Percentiles rank a stretch among this genome's conserved stretches.
phyloP scores from a whole-genome alignment of 1,140 invertebrate species.

The Diachasmimorpha longicaudata region DNA sequence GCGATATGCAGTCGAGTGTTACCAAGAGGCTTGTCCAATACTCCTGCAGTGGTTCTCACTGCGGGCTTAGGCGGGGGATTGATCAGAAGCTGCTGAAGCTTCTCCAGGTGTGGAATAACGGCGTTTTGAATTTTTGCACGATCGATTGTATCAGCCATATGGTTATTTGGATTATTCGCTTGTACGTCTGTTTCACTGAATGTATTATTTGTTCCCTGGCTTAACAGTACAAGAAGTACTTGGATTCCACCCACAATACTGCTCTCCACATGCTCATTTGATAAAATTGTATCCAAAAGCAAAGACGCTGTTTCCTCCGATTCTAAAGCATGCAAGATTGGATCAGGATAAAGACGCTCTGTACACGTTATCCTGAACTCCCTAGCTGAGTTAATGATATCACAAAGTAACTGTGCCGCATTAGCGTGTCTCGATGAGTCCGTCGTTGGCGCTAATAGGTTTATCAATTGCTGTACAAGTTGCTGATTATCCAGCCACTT shows the following conservation, averaged over 20 bases:
- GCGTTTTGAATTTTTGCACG: conserved; percentile 62
- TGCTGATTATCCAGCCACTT: conserved; percentile 91
- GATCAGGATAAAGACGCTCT: conserved; percentile 69
- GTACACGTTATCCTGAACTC: conserved; percentile 68
- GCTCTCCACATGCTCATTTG: conserved; percentile 72
- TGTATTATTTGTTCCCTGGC: conserved; percentile 51
- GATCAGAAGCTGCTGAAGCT: conserved; percentile 74
- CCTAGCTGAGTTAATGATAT: conserved; percentile 76
- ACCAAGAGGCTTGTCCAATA: conserved; percentile 76
- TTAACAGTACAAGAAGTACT: conserved; percentile 77
- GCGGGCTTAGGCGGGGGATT: conserved; percentile 74
- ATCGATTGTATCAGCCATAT: conserved; percentile 45
- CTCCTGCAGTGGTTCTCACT: conserved; percentile 70
- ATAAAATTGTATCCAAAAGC: conserved; percentile 76
- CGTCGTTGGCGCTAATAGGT: conserved; percentile 76
- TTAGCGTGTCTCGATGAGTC: conserved; percentile 80
- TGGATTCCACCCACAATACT: conserved; percentile 80
- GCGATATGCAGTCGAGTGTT: conserved; percentile 78
- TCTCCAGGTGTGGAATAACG: conserved; percentile 71
- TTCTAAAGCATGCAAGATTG: conserved; percentile 73
- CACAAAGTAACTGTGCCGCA: conserved; percentile 81
- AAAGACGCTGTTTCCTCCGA: conserved; percentile 70
- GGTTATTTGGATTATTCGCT: conserved; percentile 42
- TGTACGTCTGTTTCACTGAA: conserved; percentile 30
- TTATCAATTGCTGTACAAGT: conserved; percentile 83